Evolutionary conservation across 2,113 vertebrate species (phyloP), one percentile per base, ranked within the genome.

Genomic region (Platichthys flesus): DNA sequence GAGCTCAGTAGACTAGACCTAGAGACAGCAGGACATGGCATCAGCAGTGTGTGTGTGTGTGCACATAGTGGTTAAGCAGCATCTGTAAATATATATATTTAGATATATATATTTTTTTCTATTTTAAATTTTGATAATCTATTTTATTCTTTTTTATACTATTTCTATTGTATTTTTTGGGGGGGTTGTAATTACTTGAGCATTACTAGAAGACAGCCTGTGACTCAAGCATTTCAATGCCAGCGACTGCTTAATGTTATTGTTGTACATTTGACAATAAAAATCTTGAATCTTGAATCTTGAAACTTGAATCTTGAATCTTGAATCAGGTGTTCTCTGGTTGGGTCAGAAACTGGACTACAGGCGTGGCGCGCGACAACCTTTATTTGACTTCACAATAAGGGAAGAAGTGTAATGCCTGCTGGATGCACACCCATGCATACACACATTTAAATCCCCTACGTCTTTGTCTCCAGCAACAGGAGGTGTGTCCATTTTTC

Each of bases 381-480:
- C 20, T 54, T 54, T 54, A 54, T 21, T 54, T 54, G 51, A 54
- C 51, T 54, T 54, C 13, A 54, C 47, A 87, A 83, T 72, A 78
- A 82, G 78, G 76, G 71, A 21, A n/a, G 6, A n/a, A 16, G 51
- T 54, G 51, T 54, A 37, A 37, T 37, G 42, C 42, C 42, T 45
- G 47, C 67, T 60, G 55, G 21, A 55, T 37, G 45, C 62, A 35
- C 71, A 58, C 55, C 42, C 65, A 70, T 31, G 31, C 55, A 72
- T 28, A 77, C 20, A 55, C 45, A 66, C 67, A 66, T 64, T 68
- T 63, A 23, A 70, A 9, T 45, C 45, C 59, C 75, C 26, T 68
- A 26, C 5, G 18, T 78, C 81, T 90, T 90, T 89, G 85, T 88
- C 71, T 77, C 6, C 51, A 81, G 79, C 82, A 91, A 88, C 89